Evolutionary conservation across 2,888 invertebrate species (phyloP).

Genomic region (Notocelia uddmanniana): DNA sequence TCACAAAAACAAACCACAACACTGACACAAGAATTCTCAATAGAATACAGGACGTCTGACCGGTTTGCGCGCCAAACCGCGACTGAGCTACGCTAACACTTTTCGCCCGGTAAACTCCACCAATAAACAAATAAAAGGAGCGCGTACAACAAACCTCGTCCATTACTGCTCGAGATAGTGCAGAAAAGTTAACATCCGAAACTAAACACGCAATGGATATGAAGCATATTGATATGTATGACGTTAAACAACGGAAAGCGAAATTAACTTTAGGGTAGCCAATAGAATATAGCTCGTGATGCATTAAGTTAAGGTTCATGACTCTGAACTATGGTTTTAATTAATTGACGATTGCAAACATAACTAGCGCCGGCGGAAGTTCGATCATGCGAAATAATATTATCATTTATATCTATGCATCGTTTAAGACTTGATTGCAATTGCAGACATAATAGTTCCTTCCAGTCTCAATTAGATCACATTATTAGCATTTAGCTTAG

Average conservation of each 20-base stretch:
- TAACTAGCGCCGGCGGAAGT: constrained; percentile 55
- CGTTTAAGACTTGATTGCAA: constrained; percentile 10
- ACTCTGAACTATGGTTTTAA: constrained; percentile 44
- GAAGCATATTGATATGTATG: background rate
- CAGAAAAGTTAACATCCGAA: background rate
- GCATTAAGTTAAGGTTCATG: background rate
- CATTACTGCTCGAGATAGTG: constrained; percentile 6
- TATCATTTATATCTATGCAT: constrained; percentile 17
- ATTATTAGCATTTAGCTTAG: constrained; percentile 9
- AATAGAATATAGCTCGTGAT: constrained; percentile 11
- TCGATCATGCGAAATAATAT: constrained; percentile 50
- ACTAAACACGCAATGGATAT: background rate
- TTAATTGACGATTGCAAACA: constrained; percentile 57
- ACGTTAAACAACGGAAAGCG: constrained; percentile 45
- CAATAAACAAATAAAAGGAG: constrained; percentile 36
- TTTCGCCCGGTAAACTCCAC: constrained; percentile 48
- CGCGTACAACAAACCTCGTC: background rate
- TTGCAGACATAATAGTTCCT: constrained; percentile 21
- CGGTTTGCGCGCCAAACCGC: constrained; percentile 70
- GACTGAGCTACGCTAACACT: constrained; percentile 57
- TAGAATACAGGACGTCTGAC: constrained; percentile 54
- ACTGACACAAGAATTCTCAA: constrained; percentile 49
- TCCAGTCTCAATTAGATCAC: constrained; percentile 33
- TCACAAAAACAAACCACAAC: constrained; percentile 58
- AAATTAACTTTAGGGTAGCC: constrained; percentile 45